Evolutionary conservation across 2,797 vertebrate species (phyloP), one percentile per base, ranked within the genome.

Genomic region (Margarornis squamiger): DNA sequence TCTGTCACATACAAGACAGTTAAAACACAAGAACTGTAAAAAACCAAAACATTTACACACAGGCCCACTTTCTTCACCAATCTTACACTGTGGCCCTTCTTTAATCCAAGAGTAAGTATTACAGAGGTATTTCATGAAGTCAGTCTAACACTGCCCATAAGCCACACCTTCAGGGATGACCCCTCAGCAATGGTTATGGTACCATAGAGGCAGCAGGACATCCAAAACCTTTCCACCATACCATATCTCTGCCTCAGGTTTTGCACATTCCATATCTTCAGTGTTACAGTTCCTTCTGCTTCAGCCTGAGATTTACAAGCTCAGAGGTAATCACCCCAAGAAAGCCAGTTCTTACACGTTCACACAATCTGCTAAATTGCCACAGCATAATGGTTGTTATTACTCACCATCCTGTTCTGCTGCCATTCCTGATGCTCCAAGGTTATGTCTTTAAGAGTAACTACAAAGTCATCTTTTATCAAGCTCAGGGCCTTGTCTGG

Each of bases 341-440:
- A 75, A 12, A 55, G 27, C 48, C 22, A 30, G 24, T 21, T 88
- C 24, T 59, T 32, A 32, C 10, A 24, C 0, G 2, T 7, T 72
- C 45, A 78, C 14, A 46, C 21, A 49, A 23, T 6, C 41, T 46
- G 34, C 26, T 66, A 29, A 20, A 4, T 7, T n/a, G 14, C 30
- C 26, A 67, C 34, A 81, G 46, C 26, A 66, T 0, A 43, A 58
- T 7, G 61, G 61, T 4, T 54, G 73, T 8, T 32, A n/a, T 8
- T 14, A 88, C 96, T 77, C 91, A 99, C 98, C 97, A 79, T 81
- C 66, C 97, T 97, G 38, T 97, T 97, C 45, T 96, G 96, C 91
- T 99, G 98, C 99, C 99, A 99, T 29, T 96, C 97, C 93, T 98
- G 98, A 97, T 98, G 98, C 29, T 98, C 98, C 95, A 98, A 34